Base-by-base conservation (phyloP, 2,888 invertebrate species). In the Noctuana brunneofusca region DNA sequence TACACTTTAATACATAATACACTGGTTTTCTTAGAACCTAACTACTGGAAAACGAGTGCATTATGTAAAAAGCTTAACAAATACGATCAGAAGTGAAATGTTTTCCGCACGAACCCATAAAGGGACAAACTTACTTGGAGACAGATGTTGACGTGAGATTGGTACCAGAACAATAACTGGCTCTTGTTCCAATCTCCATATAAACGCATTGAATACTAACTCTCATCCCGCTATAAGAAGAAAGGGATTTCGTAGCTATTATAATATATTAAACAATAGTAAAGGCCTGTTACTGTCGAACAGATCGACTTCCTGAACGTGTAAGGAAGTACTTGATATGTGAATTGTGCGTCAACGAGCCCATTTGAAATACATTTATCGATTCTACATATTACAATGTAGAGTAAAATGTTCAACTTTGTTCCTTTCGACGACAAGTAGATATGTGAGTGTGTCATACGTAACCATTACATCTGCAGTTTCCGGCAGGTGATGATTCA, bases 141-240 rank as follows among this genome's bases (percentile, higher is more conserved):
- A 72, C 75, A 76, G 75, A 78, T 80, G 74, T 71, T 66, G 75
- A 78, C 81, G 71, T 73, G 70, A 75, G 75, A 78, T 75, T 78
- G 63, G 63, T 41, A 41, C 63, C 65, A 66, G 64, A 65, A 56
- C 62, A 69, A 65, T 64, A 64, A 56, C n/a, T n/a, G 5, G 59
- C 66, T 73, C 73, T 71, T 43, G 18, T 32, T 38, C 35, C 35
- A n/a, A 48, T 62, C 48, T 55, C 46, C 54, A 55, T 62, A 49
- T 48, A 54, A 43, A 60, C 20, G 27, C 38, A 11, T 27, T 32
- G 53, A 55, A 60, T 60, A 60, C 46, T 24, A 48, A 53, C 55
- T 43, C 24, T 24, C 24, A 24, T 41, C 41, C 27, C 27, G 55
- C 24, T 43, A 8, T 16, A 18, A 22, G 14, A 24, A 38, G 54